Evolutionary conservation across 2,888 invertebrate genomes (phyloP), one percentile per base, ranked within the genome.

Genomic region (Sesamia inferens): DNA sequence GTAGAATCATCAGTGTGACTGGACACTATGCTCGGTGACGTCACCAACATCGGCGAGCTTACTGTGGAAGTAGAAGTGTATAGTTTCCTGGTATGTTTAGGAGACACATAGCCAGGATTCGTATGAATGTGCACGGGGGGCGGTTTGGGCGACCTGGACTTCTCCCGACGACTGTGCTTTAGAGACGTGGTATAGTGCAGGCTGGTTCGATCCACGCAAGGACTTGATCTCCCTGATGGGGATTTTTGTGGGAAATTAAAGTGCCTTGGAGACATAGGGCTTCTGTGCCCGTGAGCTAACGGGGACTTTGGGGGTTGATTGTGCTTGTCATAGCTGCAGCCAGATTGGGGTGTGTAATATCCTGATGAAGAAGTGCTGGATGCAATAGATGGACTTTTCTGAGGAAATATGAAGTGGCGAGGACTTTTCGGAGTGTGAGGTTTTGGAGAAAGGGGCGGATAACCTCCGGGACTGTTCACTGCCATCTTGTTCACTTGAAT

Each of bases 81-180:
- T 66, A 94, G 73, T 87, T 95, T 95, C 77, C 95, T 93, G 19
- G 92, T 92, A 75, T 95, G 93, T 74, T 96, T 96, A 2, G 96
- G 96, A 70, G 96, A 96, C 1, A 97, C 97, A 85, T 97, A 97
- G 6, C 97, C 97, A 39, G 97, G 97, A 88, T 97, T 97, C 0
- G 97, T 97, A 80, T 97, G 96, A 59, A 97, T 97, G 88, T 97
- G 96, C 58, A 96, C 96, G n/a, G 96, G 96, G 2, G 96, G 96
- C 2, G 96, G 96, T 79, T 95, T 96, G 0, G 96, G 95, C 1
- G 96, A 96, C 42, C 94, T 90, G 69, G 95, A 95, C 74, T 95
- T 96, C 73, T 96, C 96, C 3, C 96, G 90, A 19, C 91, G 93
- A 68, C 88, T 91, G 81, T 96, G 95, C 72, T 96, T 96, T 5